A percentile compares a stretch with the other conserved stretches of the same genome.
These are phyloP conservation scores for Leistus spinibarbis DNA, from an alignment of 2,888 invertebrate species.

Conservation along the genomic window DNA sequence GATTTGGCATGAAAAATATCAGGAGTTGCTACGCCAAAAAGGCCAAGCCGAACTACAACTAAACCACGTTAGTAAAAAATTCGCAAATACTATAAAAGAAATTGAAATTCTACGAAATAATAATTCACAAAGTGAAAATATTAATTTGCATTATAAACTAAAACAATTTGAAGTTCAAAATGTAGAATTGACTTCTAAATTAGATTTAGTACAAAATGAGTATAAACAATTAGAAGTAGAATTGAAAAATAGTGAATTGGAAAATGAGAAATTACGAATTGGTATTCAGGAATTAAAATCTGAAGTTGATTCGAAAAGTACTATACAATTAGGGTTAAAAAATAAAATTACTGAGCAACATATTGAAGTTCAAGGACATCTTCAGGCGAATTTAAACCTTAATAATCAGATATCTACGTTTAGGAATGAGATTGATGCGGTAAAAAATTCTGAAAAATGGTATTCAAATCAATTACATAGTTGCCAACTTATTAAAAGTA, in stretches of 20 bases:
- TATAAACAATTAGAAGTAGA: slow-evolving; percentile 28
- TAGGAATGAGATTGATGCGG: slow-evolving; percentile 31
- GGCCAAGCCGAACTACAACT: slow-evolving; percentile 35
- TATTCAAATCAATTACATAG: slow-evolving; percentile 37
- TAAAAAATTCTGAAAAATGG: slow-evolving; percentile 40
- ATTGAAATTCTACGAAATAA: slow-evolving; percentile 30
- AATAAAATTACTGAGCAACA: slow-evolving; percentile 40
- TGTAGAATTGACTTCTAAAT: slow-evolving; percentile 23
- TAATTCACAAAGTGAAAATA: slow-evolving; percentile 7
- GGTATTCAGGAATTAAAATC: slow-evolving; percentile 37
- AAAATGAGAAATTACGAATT: slow-evolving; percentile 36
- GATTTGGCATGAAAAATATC: slow-evolving; percentile 37
- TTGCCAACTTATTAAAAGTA: slow-evolving; percentile 37
- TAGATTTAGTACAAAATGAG: slow-evolving; percentile 29
- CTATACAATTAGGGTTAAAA: slow-evolving; percentile 32
- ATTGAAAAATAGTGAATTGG: slow-evolving; percentile 29
- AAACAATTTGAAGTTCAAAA: slow-evolving; percentile 27
- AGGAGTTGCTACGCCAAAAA: slow-evolving; percentile 33
- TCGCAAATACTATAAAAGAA: slow-evolving; percentile 19
- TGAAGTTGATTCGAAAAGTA: slow-evolving; percentile 37
- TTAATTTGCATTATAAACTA: slow-evolving; percentile 33
- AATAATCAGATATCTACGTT: slow-evolving; percentile 29
- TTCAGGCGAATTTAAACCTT: slow-evolving; percentile 37
- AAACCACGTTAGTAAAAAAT: slow-evolving; percentile 25
- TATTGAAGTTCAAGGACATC: slow-evolving; percentile 35